Conservation (phyloP, 92 coral and sea anemone genomes). For the Anthopleura xanthogrammica region DNA sequence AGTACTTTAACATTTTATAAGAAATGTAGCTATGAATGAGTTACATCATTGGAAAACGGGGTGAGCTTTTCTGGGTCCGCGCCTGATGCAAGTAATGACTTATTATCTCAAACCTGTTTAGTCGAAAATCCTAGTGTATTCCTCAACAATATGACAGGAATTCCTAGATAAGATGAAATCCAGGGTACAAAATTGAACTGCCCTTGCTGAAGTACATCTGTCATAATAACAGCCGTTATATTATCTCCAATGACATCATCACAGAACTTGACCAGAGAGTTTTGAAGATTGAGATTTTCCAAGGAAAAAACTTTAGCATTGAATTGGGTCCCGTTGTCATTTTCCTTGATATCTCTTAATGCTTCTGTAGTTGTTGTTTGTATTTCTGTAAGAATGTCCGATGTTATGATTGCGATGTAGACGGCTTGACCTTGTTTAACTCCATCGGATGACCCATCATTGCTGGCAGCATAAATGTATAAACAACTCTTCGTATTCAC, state of each 20-base stretch:
- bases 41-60: no score
- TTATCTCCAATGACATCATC: constrained; percentile 18
- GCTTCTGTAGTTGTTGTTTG: background rate
- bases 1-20: no score
- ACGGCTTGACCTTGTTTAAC: background rate
- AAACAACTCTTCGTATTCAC: no score
- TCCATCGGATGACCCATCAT: no score
- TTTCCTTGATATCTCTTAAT: background rate
- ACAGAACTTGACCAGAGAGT: constrained; percentile 39
- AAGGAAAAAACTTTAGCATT: background rate
- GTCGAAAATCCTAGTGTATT: constrained; percentile 1
- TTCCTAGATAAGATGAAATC: constrained; percentile 33
- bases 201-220: background rate
- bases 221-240: constrained; percentile 20
- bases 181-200: constrained; percentile 32
- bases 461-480: no score
- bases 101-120: no score
- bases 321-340: background rate
- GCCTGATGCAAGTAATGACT: no score
- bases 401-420: constrained; percentile 12
- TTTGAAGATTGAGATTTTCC: constrained; percentile 16
- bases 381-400: background rate
- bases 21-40: no score
- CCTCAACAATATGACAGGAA: constrained; percentile 22
- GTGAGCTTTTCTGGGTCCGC: no score